These are phyloP conservation scores for Prinia subflava DNA, from an alignment of 2,113 vertebrate genomes.

Conservation along the genomic window DNA sequence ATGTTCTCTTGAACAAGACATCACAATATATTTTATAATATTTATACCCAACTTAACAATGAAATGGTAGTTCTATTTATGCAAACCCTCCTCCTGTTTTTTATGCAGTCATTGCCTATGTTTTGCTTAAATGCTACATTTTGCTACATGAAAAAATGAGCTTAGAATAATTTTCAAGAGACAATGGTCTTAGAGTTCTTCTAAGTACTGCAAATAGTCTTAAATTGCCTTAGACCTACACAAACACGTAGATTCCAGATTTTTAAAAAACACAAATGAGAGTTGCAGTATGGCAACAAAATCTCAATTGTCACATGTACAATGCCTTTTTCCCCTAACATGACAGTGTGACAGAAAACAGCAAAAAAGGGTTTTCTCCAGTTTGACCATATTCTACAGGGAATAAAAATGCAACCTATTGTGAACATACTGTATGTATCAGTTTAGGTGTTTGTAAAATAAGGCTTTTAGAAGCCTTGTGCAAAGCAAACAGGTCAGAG, in stretches of 20 bases:
- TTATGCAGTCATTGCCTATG: background rate
- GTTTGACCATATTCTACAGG: background rate
- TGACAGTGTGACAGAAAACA: background rate
- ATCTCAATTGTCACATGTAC: background rate
- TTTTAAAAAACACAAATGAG: background rate
- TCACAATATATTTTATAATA: background rate
- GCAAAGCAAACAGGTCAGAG: background rate
- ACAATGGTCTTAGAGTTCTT: background rate
- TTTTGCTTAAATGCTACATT: background rate
- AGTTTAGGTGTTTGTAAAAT: background rate
- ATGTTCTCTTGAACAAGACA: background rate
- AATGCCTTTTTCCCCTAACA: background rate
- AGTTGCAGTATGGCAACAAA: background rate
- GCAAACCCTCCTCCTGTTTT: accelerated
- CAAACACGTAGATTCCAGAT: background rate
- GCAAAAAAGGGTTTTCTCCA: background rate
- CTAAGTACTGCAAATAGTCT: background rate
- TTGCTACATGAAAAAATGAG: background rate
- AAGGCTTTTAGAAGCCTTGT: background rate
- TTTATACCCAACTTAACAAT: background rate
- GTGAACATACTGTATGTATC: background rate
- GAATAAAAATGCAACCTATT: background rate
- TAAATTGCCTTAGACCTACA: background rate
- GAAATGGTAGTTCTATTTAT: background rate
- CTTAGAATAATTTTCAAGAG: background rate